Base-by-base conservation (phyloP, 1,140 invertebrate genomes). In the Trachymyrmex septentrionalis region DNA sequence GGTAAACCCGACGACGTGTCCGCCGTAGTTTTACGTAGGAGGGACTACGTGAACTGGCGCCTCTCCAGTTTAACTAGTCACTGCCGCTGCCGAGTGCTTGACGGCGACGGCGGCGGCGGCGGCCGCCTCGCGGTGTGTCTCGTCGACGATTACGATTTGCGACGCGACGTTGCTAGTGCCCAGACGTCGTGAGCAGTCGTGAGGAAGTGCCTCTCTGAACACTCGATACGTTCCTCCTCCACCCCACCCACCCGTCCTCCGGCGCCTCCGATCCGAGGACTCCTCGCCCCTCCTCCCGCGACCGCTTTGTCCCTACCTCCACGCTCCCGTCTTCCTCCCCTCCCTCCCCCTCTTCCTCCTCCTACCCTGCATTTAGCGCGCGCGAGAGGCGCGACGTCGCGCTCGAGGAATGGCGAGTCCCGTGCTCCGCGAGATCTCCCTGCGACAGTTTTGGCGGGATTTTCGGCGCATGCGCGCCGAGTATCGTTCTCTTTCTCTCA, bases 381-480 rank as follows among this genome's bases (percentile, higher is more conserved):
- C 53, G 67, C 86, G 81, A 77, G 61, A 67, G 77, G 61, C 30
- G 48, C 59, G 34, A 48, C 75, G 59, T 76, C 59, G 61, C 44
- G 19, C 55, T 16, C 44, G 21, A 66, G 53, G 63, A 84, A 87
- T 82, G 84, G 87, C 82, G 66, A 86, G 69, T 84, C 71, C 86
- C 48, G 85, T 84, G 71, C 75, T 88, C 44, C 72, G 66, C 75
- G 87, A 67, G 80, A 85, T 88, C 80, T 86, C 61, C 63, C 75
- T 88, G 81, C 71, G 88, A 86, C 0, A 61, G 81, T 95, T 95
- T 94, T 95, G 95, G 94, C 95, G 94, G 94, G 94, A 93, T 92
- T 93, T 93, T 63, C 55, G 64, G 85, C 94, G 94, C 94, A 94
- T 93, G 94, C 94, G 94, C 91, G 84, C 64, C 4, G 88, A 87